Percentiles rank a stretch among this genome's conserved stretches.
Evolutionary conservation across 2,113 vertebrate species (phyloP).

Genomic region (Tachycineta bicolor): DNA sequence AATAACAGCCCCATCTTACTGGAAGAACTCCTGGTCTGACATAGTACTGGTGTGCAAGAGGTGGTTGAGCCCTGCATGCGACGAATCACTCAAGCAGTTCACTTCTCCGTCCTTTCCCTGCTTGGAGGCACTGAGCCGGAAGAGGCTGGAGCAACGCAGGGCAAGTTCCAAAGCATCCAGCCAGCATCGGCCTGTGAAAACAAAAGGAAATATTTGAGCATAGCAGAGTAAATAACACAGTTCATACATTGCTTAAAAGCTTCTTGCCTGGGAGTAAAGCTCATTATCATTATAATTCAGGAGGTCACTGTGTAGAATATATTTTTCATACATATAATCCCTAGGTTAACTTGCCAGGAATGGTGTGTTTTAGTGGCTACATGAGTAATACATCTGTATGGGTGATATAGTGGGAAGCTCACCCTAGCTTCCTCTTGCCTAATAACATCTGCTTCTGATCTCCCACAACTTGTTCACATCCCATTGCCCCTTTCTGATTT

Average conservation of each 20-base stretch:
- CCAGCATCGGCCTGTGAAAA: slow-evolving; percentile 91
- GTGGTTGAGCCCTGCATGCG: slow-evolving; percentile 79
- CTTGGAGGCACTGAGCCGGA: slow-evolving; percentile 84
- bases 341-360: neutral
- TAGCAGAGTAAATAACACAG: neutral
- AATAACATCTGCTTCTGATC: neutral
- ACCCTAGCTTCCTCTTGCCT: neutral
- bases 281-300: neutral
- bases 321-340: neutral
- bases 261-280: neutral
- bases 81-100: slow-evolving; percentile 78
- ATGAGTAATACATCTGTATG: neutral
- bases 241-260: neutral
- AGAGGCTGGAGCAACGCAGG: slow-evolving; percentile 92
- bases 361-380: neutral
- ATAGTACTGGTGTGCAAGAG: slow-evolving; percentile 79
- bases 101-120: slow-evolving; percentile 83
- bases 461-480: neutral
- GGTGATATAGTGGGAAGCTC: neutral
- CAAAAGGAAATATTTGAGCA: neutral
- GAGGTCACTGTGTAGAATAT: neutral
- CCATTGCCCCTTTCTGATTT: neutral
- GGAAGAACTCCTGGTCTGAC: slow-evolving; percentile 85
- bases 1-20: slow-evolving; percentile 76
- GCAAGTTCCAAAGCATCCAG: slow-evolving; percentile 95